Conservation (phyloP, 2,797 vertebrate genomes). For the Danio tinwini region DNA sequence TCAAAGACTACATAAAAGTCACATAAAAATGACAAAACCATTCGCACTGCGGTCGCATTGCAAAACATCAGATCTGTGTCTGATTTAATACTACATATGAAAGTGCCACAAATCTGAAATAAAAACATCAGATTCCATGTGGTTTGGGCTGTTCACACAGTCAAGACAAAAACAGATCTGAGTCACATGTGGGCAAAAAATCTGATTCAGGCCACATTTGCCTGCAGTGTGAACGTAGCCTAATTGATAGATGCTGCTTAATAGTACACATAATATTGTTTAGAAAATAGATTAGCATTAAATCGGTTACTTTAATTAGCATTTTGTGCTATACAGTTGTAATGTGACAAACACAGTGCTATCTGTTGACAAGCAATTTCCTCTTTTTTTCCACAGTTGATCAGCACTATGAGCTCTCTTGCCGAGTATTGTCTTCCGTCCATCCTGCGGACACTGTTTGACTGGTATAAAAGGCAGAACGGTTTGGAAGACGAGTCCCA, state of each 20-base stretch:
- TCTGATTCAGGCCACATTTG: too few species aligned
- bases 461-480: constrained; percentile 99
- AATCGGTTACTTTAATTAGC: not conserved
- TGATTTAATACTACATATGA: too few species aligned
- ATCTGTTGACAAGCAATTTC: not conserved
- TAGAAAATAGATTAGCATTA: not conserved
- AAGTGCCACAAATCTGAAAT: too few species aligned
- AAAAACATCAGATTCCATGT: too few species aligned
- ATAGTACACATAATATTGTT: not conserved
- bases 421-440: constrained; percentile 98
- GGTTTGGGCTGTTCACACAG: too few species aligned
- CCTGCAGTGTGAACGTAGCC: too few species aligned
- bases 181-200: too few species aligned
- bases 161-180: too few species aligned
- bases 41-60: too few species aligned
- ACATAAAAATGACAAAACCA: too few species aligned
- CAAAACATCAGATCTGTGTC: too few species aligned
- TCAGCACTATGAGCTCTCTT: constrained; percentile 97
- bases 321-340: not conserved
- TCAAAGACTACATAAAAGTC: too few species aligned
- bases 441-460: constrained; percentile 94
- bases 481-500: constrained; percentile 98
- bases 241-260: not conserved
- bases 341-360: not conserved
- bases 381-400: constrained; percentile 78